These are phyloP conservation scores for Diuraphis noxia DNA, from an alignment of 1,140 invertebrate species.

Conservation along the genomic window DNA sequence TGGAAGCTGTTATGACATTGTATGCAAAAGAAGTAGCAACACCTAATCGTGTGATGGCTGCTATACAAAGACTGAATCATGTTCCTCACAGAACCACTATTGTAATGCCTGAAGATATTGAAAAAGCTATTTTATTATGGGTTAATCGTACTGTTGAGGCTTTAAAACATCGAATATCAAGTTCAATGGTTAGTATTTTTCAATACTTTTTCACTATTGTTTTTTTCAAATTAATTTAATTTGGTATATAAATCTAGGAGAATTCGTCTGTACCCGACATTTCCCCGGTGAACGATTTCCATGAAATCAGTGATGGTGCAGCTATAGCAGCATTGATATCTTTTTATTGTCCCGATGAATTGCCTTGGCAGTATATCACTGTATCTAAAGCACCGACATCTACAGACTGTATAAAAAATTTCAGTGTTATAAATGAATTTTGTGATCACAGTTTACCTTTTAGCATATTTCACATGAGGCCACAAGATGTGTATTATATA, in stretches of 20 bases:
- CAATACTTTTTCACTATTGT: neutral
- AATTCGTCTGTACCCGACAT: constrained; percentile 58
- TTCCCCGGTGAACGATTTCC: constrained; percentile 66
- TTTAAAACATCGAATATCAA: constrained; percentile 63
- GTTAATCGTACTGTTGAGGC: constrained; percentile 83
- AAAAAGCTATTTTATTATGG: constrained; percentile 89
- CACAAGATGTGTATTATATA: constrained; percentile 95
- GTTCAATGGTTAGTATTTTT: neutral
- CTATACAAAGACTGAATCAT: constrained; percentile 66
- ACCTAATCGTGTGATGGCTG: constrained; percentile 81
- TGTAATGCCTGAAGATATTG: constrained; percentile 72
- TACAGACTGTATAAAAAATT: constrained; percentile 91
- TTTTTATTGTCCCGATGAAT: constrained; percentile 89
- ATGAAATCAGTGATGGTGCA: constrained; percentile 89
- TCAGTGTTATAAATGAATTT: constrained; percentile 86
- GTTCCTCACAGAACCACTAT: constrained; percentile 61
- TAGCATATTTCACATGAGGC: constrained; percentile 91
- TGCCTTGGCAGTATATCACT: constrained; percentile 75
- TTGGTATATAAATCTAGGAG: neutral
- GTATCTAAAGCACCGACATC: constrained; percentile 74
- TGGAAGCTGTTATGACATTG: constrained; percentile 94
- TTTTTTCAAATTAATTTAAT: neutral
- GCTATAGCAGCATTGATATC: constrained; percentile 85
- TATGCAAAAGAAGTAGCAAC: constrained; percentile 93
- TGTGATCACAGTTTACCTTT: constrained; percentile 82